Conservation (phyloP, 2,113 vertebrate species). For the Noturus placidus region DNA sequence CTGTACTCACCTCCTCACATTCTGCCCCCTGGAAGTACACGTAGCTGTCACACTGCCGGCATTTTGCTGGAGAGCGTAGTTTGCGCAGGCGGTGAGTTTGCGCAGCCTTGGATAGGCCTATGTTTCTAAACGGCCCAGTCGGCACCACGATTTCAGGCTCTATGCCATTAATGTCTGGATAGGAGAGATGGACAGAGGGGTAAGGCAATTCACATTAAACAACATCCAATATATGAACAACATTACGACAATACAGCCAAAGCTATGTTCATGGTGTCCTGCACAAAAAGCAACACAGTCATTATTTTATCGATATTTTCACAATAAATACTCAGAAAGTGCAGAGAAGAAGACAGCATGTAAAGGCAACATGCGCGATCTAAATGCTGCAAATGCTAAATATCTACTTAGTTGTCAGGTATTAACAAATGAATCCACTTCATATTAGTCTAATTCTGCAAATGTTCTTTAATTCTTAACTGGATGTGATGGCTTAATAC, state of each 20-base stretch:
- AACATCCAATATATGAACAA: background rate
- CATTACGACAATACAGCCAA: background rate
- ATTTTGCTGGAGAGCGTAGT: constrained; percentile 87
- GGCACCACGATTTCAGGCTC: constrained; percentile 73
- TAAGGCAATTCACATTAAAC: background rate
- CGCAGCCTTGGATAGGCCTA: constrained; percentile 90
- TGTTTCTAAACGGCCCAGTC: constrained; percentile 84
- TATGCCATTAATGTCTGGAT: constrained; percentile 81
- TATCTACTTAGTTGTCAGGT: too few species aligned
- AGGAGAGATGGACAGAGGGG: background rate
- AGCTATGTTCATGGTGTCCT: background rate
- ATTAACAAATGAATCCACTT: too few species aligned
- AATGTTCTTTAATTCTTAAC: background rate
- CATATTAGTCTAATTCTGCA: background rate
- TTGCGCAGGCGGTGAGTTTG: constrained; percentile 89
- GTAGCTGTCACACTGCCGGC: constrained; percentile 95
- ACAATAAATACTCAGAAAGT: background rate
- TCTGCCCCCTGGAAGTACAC: constrained; percentile 98
- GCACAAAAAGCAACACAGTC: background rate
- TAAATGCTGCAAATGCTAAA: background rate
- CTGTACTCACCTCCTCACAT: constrained; percentile 87
- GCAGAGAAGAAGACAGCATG: background rate
- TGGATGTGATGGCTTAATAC: background rate
- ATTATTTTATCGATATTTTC: background rate
- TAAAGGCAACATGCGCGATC: background rate